Evolutionary conservation across 1,140 invertebrate genomes (phyloP), one percentile per base, ranked within the genome.

Genomic region (Protaetia brevitarsis): DNA sequence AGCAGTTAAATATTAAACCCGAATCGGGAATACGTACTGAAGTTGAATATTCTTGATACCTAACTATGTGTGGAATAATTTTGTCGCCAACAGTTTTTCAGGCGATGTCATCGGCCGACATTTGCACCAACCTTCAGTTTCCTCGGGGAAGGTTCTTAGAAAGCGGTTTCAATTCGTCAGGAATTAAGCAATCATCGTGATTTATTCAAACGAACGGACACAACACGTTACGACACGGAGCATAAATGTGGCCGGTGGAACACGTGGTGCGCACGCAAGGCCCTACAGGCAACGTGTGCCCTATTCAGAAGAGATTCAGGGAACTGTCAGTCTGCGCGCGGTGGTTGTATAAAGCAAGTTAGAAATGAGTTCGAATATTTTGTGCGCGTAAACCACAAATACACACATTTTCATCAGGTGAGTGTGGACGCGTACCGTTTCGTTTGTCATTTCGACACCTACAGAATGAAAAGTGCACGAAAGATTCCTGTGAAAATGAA

Each of bases 181-280:
- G 11, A 19, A 51, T 16, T 19, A 19, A 51, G 13, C 41, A 7
- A 45, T 45, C 16, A 19, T 8, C 11, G 8, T 8, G 16, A 1
- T 45, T 13, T 45, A 37, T 37, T 37, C 34, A 19, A 45, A 45
- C 4, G 13, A 51, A 1, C 41, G 3, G 11, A 51, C 13, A 51
- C 41, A 23, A 51, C 19, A 51, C n/a, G n/a, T 51, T 6, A 23
- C 41, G 41, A 23, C n/a, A n/a, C n/a, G n/a, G n/a, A n/a, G n/a
- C n/a, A n/a, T n/a, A n/a, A 10, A 51, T 23, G 41, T 19, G 41
- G 41, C 41, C 19, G 41, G 21, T 21, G 19, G 51, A 65, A 51
- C 65, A 66, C 65, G 65, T 66, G 65, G 57, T 66, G 65, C 65
- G 65, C 58, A 57, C 65, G 65, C 65, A 66, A 27, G 36, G 65